A percentile compares a stretch with the other conserved stretches of the same genome.
These are phyloP conservation scores for Eurystomus glaucurus DNA, from an alignment of 2,797 vertebrate genomes.

Conservation along the genomic window DNA sequence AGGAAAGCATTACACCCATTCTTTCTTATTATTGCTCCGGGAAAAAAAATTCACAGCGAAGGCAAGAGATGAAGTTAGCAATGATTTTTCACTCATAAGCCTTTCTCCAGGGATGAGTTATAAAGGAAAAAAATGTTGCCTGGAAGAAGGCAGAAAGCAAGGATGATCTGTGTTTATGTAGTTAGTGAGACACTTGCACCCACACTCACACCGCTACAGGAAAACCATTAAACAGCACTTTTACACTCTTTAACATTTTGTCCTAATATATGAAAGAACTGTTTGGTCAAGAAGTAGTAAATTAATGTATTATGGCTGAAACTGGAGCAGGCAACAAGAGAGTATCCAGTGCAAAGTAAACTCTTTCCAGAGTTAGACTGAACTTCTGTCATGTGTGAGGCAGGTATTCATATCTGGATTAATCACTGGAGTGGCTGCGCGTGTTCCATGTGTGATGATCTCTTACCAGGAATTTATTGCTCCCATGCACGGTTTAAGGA, in stretches of 20 bases:
- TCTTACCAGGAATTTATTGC: neutral
- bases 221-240: neutral
- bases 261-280: neutral
- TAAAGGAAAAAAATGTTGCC: conserved; percentile 56
- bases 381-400: neutral
- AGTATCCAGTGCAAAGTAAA: neutral
- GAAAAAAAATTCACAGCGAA: conserved; percentile 68
- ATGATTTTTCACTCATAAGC: conserved; percentile 73
- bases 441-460: fast-evolving
- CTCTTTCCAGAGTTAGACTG: neutral
- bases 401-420: neutral
- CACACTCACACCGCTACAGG: neutral
- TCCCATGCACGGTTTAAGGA: neutral
- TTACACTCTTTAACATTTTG: neutral
- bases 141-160: conserved; percentile 19
- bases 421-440: neutral
- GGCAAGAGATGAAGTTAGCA: conserved; percentile 71
- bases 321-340: neutral
- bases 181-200: neutral
- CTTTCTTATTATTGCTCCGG: conserved; percentile 71
- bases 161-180: conserved; percentile 28
- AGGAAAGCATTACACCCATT: conserved; percentile 42
- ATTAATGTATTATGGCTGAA: neutral
- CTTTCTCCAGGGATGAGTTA: conserved; percentile 66
- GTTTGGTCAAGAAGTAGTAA: neutral